A percentile compares a stretch with the other conserved stretches of the same genome.
phyloP scores from a whole-genome alignment of 2,113 vertebrate genomes.

The Microtus richardsoni region DNA sequence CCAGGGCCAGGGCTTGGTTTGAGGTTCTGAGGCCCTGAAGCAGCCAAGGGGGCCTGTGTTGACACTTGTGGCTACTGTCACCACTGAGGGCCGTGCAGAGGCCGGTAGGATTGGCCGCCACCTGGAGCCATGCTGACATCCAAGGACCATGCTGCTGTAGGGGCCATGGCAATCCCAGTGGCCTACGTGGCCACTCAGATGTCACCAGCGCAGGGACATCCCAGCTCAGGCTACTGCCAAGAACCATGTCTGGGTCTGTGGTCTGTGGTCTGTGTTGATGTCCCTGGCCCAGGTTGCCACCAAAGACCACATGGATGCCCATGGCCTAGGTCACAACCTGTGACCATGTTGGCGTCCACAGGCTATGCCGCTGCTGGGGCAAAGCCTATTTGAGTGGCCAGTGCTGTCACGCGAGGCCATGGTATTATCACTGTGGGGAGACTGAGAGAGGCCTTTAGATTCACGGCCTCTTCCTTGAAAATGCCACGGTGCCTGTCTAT shows the following conservation, averaged over 20 bases:
- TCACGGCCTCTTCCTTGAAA: background rate
- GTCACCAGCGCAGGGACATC: background rate
- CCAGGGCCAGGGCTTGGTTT: background rate
- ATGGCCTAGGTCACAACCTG: too few relatives aligned
- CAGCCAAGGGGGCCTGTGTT: background rate
- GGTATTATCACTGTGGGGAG: background rate
- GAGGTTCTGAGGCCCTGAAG: background rate
- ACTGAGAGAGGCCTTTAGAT: background rate
- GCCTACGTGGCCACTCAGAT: too few relatives aligned
- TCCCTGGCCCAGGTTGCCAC: too few relatives aligned
- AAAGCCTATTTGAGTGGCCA: background rate
- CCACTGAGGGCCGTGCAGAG: background rate
- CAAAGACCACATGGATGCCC: too few relatives aligned
- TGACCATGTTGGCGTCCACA: too few relatives aligned
- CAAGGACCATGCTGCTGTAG: too few relatives aligned
- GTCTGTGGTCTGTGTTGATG: too few relatives aligned
- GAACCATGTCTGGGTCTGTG: background rate
- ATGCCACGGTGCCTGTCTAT: background rate
- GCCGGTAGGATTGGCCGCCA: background rate
- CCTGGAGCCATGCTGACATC: too few relatives aligned
- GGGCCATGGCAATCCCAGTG: too few relatives aligned
- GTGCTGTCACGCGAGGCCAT: background rate
- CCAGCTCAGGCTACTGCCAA: background rate
- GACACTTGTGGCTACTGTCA: background rate
- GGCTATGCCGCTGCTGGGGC: too few relatives aligned